Evolutionary conservation across 2,888 invertebrate genomes (phyloP).

Genomic region (Chaetoderma sp.): DNA sequence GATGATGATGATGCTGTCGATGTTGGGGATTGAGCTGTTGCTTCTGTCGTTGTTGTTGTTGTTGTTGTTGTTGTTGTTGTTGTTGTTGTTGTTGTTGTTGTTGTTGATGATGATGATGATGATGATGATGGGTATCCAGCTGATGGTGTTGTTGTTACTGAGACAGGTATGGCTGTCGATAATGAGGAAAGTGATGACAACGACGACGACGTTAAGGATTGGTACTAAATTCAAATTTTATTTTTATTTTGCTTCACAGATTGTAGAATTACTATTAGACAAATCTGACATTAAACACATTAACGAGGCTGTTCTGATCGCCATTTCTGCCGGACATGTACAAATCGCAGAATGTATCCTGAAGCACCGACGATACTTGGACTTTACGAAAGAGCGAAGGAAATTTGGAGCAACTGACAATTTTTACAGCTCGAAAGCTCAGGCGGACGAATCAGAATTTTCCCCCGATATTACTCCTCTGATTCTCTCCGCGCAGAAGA

Average conservation of each 20-base stretch:
- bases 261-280: slow-evolving; percentile 62
- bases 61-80: no score
- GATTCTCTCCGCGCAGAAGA: slow-evolving; percentile 64
- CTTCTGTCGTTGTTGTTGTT: no score
- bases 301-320: slow-evolving; percentile 63
- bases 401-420: slow-evolving; percentile 37
- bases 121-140: no score
- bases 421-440: slow-evolving; percentile 51
- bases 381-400: slow-evolving; percentile 48
- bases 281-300: slow-evolving; percentile 61
- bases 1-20: no score
- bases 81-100: no score
- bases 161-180: no score
- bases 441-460: slow-evolving; percentile 62
- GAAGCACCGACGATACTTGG: slow-evolving; percentile 63
- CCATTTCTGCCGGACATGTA: slow-evolving; percentile 66
- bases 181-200: no score
- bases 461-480: slow-evolving; percentile 65
- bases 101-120: no score
- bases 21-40: no score
- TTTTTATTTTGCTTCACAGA: slow-evolving; percentile 39
- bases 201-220: no score
- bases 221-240: no score
- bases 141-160: no score
- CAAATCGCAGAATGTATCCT: slow-evolving; percentile 67